A percentile compares a stretch with the other conserved stretches of the same genome.
Evolutionary conservation across 2,888 invertebrate genomes (phyloP).

Genomic region (Scaptomyza flava): DNA sequence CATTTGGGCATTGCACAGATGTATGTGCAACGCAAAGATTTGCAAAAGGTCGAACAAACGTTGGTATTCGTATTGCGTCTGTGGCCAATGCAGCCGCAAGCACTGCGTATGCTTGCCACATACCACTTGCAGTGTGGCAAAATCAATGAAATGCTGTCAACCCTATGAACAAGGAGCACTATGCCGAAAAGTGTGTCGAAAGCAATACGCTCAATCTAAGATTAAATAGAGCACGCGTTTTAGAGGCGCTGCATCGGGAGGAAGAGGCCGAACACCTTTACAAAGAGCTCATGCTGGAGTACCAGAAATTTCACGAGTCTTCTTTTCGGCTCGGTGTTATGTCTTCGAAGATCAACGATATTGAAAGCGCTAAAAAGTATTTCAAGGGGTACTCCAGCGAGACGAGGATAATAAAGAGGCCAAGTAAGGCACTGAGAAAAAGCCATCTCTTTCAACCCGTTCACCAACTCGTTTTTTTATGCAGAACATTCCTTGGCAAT

Average conservation of each 20-base stretch:
- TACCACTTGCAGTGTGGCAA: constrained; percentile 18
- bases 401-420: constrained; percentile 26
- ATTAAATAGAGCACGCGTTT: constrained; percentile 48
- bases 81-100: constrained; percentile 36
- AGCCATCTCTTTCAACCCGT: no score
- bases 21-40: constrained; percentile 18
- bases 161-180: rapidly evolving
- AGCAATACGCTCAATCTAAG: constrained; percentile 34
- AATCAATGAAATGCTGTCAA: constrained; percentile 17
- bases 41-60: constrained; percentile 14
- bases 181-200: not conserved
- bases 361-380: constrained; percentile 3
- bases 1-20: constrained; percentile 57
- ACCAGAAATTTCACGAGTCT: constrained; percentile 42
- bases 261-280: constrained; percentile 41
- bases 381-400: constrained; percentile 24
- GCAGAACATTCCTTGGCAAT: constrained; percentile 40
- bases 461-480: not conserved
- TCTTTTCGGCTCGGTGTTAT: constrained; percentile 42
- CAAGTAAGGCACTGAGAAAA: constrained; percentile 23
- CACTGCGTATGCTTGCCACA: constrained; percentile 37
- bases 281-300: constrained; percentile 25
- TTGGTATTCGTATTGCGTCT: not conserved
- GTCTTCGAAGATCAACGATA: constrained; percentile 23
- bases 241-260: constrained; percentile 36